A percentile compares a stretch with the other conserved stretches of the same genome.
These are phyloP conservation scores for Charaxes varanes DNA, from an alignment of 1,140 invertebrate species.

Conservation along the genomic window DNA sequence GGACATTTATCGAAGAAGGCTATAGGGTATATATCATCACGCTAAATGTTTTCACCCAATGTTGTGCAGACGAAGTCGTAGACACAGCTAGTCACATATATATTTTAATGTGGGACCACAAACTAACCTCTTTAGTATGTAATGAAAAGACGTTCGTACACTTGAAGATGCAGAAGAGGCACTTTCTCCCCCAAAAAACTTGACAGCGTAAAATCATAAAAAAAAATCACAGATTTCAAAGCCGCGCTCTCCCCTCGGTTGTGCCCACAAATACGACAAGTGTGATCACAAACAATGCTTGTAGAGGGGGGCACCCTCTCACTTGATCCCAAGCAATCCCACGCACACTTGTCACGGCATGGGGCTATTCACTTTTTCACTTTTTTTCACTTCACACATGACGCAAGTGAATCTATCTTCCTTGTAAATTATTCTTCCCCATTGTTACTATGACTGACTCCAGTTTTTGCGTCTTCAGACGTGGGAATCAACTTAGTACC, in stretches of 20 bases:
- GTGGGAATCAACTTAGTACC: no score
- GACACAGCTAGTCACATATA: no score
- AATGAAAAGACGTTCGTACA: no score
- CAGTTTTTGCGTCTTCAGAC: slow-evolving; percentile 45
- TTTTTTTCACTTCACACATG: slow-evolving; percentile 36
- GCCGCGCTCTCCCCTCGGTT: background rate
- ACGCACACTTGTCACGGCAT: slow-evolving; percentile 55
- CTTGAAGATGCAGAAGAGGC: no score
- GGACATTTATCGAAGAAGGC: no score
- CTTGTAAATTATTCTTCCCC: slow-evolving; percentile 28
- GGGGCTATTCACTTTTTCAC: slow-evolving; percentile 17
- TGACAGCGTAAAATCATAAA: background rate
- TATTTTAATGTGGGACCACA: no score
- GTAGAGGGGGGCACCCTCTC: slow-evolving; percentile 26
- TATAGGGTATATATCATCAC: no score
- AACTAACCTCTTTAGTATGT: no score
- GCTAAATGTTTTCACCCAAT: no score
- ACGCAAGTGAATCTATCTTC: slow-evolving; percentile 36
- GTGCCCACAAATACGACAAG: slow-evolving; percentile 36
- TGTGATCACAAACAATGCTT: slow-evolving; percentile 40
- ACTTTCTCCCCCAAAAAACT: no score
- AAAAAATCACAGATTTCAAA: slow-evolving; percentile 16
- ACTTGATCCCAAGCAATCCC: slow-evolving; percentile 29
- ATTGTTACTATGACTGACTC: slow-evolving; percentile 25
- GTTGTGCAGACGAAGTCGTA: no score